Conservation (phyloP, 2,113 vertebrate species). For the Anguilla japonica region DNA sequence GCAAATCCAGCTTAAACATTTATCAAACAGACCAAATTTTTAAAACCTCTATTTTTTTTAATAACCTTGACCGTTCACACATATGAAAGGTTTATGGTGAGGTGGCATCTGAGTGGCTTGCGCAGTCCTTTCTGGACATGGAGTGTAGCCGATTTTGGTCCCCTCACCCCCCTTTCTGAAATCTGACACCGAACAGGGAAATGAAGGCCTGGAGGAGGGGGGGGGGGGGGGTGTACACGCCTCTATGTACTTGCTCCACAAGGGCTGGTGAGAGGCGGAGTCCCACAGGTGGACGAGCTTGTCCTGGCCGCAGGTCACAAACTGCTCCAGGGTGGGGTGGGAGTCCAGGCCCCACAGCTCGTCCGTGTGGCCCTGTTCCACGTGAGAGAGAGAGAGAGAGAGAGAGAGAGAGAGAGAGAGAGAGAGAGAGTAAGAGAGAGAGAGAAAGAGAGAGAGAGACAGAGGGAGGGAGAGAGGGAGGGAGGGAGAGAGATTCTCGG, state of each 20-base stretch:
- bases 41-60: too few relatives aligned
- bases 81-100: neutral
- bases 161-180: neutral
- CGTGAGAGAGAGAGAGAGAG: neutral
- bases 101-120: neutral
- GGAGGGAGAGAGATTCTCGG: too few relatives aligned
- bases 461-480: too few relatives aligned
- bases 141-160: neutral
- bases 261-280: constrained; percentile 74
- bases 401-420: too few relatives aligned
- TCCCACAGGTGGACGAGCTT: constrained; percentile 84
- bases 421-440: too few relatives aligned
- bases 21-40: too few relatives aligned
- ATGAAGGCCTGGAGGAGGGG: neutral
- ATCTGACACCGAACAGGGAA: neutral
- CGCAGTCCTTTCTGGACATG: neutral
- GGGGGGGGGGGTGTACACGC: constrained; percentile 49
- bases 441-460: too few relatives aligned
- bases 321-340: constrained; percentile 79
- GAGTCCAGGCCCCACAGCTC: constrained; percentile 88
- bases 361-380: constrained; percentile 81
- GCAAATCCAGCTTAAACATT: neutral
- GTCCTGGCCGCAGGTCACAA: constrained; percentile 84
- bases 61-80: too few relatives aligned
- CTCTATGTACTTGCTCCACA: constrained; percentile 84